These are phyloP conservation scores for Fregata magnificens DNA, from an alignment of 2,113 vertebrate species.

Conservation along the genomic window DNA sequence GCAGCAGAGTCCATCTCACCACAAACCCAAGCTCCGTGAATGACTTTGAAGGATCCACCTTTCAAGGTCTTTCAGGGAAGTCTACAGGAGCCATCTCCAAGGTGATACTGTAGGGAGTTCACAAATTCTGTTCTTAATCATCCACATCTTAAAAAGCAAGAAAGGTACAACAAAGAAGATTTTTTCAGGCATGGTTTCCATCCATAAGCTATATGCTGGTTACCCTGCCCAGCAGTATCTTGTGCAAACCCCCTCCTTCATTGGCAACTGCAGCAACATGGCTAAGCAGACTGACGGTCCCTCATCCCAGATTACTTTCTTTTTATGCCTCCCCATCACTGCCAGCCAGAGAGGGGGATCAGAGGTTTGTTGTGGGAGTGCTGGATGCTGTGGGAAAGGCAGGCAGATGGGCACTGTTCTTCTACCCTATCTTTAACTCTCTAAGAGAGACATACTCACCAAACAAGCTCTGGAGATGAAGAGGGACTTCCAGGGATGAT, in stretches of 20 bases:
- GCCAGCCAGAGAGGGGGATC: background rate
- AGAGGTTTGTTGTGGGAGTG: background rate
- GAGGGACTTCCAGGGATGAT: background rate
- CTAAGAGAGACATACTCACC: background rate
- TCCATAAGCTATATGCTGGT: background rate
- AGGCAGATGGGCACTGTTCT: background rate
- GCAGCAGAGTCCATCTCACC: background rate
- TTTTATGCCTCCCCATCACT: background rate
- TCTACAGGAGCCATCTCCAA: background rate
- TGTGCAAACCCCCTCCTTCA: background rate
- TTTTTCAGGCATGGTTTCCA: background rate
- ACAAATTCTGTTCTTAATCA: background rate
- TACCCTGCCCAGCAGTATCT: background rate
- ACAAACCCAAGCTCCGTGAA: background rate
- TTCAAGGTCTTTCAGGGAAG: background rate
- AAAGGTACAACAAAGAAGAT: background rate
- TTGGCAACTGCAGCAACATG: background rate
- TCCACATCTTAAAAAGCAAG: background rate
- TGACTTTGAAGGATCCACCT: background rate
- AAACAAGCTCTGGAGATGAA: background rate
- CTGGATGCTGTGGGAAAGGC: background rate
- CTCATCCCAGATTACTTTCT: background rate
- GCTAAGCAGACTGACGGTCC: background rate
- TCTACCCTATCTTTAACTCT: background rate
- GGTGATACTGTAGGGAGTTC: background rate